Evolutionary conservation across 1,140 invertebrate genomes (phyloP), one percentile per base, ranked within the genome.

Genomic region (Brachionus koreanus): DNA sequence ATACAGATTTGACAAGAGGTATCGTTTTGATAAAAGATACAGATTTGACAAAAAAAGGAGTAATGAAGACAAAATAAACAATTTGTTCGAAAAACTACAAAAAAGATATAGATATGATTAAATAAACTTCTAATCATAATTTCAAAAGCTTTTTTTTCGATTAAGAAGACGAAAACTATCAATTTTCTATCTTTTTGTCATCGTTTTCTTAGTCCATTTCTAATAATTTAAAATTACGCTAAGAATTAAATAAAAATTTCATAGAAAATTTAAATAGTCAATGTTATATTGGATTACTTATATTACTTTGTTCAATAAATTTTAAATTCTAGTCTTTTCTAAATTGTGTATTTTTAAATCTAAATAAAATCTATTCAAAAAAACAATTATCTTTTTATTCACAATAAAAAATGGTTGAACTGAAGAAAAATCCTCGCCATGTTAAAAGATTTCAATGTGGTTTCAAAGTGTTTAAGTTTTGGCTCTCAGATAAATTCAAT

Each of bases 41-140:
- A 79, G 76, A 79, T 79, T 61, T 65, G 76, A 79, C 76, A 79
- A 79, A 65, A 79, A 79, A 49, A 65, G n/a, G 7, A n/a, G 0
- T 19, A 33, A 39, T n/a, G 65, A 39, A n/a, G 65, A 69, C 7
- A 5, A 69, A 39, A 16, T 39, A 33, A 69, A 39, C 16, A 69
- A 19, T 39, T 19, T 23, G 7, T 0, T 35, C n/a, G 65, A 39
- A 39, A 69, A 69, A 6, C 16, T 69, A n/a, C 65, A 69, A 69
- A 69, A 69, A 33, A 33, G 65, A 69, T 69, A 69, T 39, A 69
- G 65, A 69, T 69, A 39, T 69, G 65, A 69, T 39, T 69, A 69
- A 39, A 29, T 25, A 29, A 7, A 1, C 2, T 25, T 37, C 9
- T 35, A 65, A 33, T 23, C n/a, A n/a, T 65, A n/a, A 33, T 65